Evolutionary conservation across 2,113 vertebrate genomes (phyloP), one percentile per base, ranked within the genome.

Genomic region (Ibidorhyncha struthersii): DNA sequence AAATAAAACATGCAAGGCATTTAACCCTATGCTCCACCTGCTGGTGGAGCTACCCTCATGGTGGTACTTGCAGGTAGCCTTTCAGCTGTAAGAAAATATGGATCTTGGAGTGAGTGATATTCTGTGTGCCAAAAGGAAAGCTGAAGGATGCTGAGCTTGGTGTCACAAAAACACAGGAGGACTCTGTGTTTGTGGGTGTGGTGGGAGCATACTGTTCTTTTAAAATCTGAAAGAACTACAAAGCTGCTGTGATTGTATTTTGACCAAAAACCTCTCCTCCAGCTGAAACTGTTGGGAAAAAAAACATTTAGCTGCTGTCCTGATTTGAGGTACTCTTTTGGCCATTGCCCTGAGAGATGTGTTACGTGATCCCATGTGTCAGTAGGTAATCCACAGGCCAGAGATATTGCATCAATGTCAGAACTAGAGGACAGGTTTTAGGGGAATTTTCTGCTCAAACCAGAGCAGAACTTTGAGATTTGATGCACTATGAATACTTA

Each of bases 11-110:
- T 3, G 10, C 4, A 10, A 50, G 22, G 25, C 10, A 71, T 82
- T 49, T 67, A 66, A 59, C 32, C 12, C 41, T 34, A 38, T 82
- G 47, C 21, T 41, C 25, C 63, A 32, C 80, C 12, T 70, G 53
- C 38, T 1, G 1, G 11, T 77, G 63, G 53, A 49, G 47, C 11
- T 77, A 1, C 45, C 63, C 27, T 72, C 4, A 4, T 1, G 2
- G 56, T 2, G 7, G 36, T 34, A 4, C 30, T 36, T 62, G 69
- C 36, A 41, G 59, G 55, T 45, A 66, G 30, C 27, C 3, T 53
- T 78, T 83, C 14, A 49, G 36, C 32, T 12, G 0, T 32, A 36
- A 77, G 23, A 38, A 73, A 21, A 36, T n/a, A 12, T 1, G 13
- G 27, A 18, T 38, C 29, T 32, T 15, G 71, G 82, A 66, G 22